Percentiles rank a stretch among this genome's conserved stretches.
Evolutionary conservation across 1,140 invertebrate species (phyloP).

Genomic region (Anagrus nilaparvatae): DNA sequence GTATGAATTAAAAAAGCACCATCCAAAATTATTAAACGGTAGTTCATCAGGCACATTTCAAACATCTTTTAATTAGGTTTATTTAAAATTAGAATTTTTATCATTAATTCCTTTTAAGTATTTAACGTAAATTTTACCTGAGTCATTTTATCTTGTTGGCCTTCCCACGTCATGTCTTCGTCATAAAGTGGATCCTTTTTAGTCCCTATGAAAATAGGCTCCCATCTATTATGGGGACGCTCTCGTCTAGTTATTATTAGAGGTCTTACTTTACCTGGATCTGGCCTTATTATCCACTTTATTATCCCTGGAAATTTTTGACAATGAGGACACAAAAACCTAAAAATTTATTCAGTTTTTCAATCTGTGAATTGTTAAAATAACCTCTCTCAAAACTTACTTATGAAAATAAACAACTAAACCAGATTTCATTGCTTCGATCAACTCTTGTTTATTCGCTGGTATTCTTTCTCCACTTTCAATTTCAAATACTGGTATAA

Average conservation of each 20-base stretch:
- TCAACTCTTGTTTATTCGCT: constrained; percentile 45
- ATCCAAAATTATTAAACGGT: constrained; percentile 65
- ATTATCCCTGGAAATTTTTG: constrained; percentile 67
- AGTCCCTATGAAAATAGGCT: constrained; percentile 74
- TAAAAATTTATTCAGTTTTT: constrained; percentile 22
- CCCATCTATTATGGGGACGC: constrained; percentile 67
- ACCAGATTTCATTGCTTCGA: constrained; percentile 27
- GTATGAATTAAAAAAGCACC: constrained; percentile 71
- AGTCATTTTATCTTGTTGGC: constrained; percentile 75
- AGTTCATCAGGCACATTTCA: constrained; percentile 67
- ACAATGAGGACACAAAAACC: constrained; percentile 58
- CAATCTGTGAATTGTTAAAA: neutral
- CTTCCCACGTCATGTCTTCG: constrained; percentile 72
- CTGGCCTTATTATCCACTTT: constrained; percentile 50
- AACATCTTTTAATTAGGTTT: constrained; percentile 47
- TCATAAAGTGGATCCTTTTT: constrained; percentile 70
- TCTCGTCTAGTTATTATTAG: constrained; percentile 57
- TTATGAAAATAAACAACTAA: constrained; percentile 52
- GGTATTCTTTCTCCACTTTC: constrained; percentile 50
- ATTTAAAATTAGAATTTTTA: neutral
- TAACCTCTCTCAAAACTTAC: constrained; percentile 15
- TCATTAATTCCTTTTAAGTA: neutral
- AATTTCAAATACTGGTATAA: constrained; percentile 67
- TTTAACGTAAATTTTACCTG: constrained; percentile 46
- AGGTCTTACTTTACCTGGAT: constrained; percentile 44